A percentile compares a stretch with the other conserved stretches of the same genome.
These are phyloP conservation scores for Allygus modestus DNA, from an alignment of 2,888 invertebrate species.

Conservation along the genomic window DNA sequence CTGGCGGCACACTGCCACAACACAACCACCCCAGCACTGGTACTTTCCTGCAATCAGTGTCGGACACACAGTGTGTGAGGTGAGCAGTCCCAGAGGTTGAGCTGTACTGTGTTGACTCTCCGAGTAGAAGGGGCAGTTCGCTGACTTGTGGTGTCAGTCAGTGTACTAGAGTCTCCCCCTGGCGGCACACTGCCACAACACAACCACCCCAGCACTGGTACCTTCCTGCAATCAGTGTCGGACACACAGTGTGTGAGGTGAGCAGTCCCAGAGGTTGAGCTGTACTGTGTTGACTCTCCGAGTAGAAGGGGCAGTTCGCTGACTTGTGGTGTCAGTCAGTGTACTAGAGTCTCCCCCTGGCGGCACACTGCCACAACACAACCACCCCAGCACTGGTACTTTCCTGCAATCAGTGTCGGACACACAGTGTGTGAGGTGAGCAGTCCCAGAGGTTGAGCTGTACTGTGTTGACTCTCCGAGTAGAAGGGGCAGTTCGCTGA, in stretches of 20 bases:
- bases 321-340: conserved; percentile 67
- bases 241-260: too few relatives aligned
- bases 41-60: conserved; percentile 65
- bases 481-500: conserved; percentile 53
- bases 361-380: conserved; percentile 65
- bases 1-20: conserved; percentile 64
- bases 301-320: conserved; percentile 48
- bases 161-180: conserved; percentile 66
- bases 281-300: conserved; percentile 58
- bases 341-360: conserved; percentile 66
- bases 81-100: conserved; percentile 14
- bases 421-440: too few relatives aligned
- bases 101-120: conserved; percentile 57
- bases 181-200: conserved; percentile 64
- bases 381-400: conserved; percentile 67
- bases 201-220: conserved; percentile 67
- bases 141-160: conserved; percentile 67
- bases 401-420: conserved; percentile 67
- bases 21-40: conserved; percentile 67
- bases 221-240: conserved; percentile 65
- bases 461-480: conserved; percentile 52
- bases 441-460: conserved; percentile 58
- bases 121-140: conserved; percentile 37
- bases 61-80: too few relatives aligned
- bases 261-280: conserved; percentile 59